Base-by-base conservation (phyloP, 2,113 vertebrate species). In the Loxodonta africana region DNA sequence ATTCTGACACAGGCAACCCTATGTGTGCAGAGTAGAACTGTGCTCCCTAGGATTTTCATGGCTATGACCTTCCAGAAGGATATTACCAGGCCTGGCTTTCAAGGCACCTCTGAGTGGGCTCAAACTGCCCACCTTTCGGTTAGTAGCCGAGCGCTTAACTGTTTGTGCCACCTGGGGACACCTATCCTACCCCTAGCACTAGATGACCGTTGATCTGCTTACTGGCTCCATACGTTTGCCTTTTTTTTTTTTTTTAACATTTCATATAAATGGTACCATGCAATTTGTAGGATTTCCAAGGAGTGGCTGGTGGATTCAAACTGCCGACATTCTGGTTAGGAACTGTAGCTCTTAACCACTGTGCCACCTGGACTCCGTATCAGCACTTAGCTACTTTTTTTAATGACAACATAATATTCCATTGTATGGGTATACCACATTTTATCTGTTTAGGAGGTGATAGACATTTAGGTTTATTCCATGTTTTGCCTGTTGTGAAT, bases 401-500 rank as follows among this genome's bases (percentile, higher is more conserved):
- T 7, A 57, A 53, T 94, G 86, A 65, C 28, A 63, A 25, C 76
- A 67, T 85, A 81, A 67, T 67, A 84, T 69, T 94, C 57, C 0
- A 46, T 14, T 77, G 30, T 48, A 69, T 30, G 15, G 53, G 2
- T 74, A 4, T 26, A 33, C 48, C 28, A 53, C 51, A 48, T 78
- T 95, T 87, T 37, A 25, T 81, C 37, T 37, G 23, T 87, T 95
- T 90, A 73, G 30, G 53, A 41, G 11, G 8, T 85, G 48, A 53
- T 89, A 7, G 33, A 90, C 44, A 62, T 86, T 93, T 90, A 23
- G 23, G 12, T 87, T 88, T 69, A 93, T 86, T 86, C 57, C 14
- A 71, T 17, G 30, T 90, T 95, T 51, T 90, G 78, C 44, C 85
- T 94, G 0, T 74, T 95, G 33, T 86, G 74, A 89, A 83, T 88